These are phyloP conservation scores for Meta bourneti DNA, from an alignment of 2,888 invertebrate genomes.

Conservation along the genomic window DNA sequence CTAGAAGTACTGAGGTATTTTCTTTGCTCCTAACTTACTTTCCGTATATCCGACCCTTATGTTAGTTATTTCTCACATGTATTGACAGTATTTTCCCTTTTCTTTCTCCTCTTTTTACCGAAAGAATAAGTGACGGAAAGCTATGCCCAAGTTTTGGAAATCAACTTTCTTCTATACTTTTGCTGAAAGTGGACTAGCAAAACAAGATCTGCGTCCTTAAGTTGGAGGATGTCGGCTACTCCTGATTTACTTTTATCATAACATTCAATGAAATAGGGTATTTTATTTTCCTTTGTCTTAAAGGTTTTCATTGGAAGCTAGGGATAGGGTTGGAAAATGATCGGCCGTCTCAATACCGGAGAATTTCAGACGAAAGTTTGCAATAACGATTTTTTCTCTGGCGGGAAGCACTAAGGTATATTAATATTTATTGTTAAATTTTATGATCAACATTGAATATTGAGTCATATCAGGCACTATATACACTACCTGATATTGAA, in stretches of 20 bases:
- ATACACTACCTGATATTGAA: too few species aligned
- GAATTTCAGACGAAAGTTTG: too few species aligned
- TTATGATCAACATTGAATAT: too few species aligned
- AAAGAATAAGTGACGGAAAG: constrained; percentile 36
- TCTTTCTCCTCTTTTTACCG: not conserved
- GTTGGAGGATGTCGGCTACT: not conserved
- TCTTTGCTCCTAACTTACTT: constrained; percentile 51
- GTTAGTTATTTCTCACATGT: constrained; percentile 61
- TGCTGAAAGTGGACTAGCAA: constrained; percentile 51
- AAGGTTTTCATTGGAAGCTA: not conserved
- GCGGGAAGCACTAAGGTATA: too few species aligned
- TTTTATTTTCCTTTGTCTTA: constrained; percentile 7
- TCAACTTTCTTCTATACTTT: constrained; percentile 50
- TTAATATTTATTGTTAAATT: too few species aligned
- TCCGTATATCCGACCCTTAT: constrained; percentile 24
- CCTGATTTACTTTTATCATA: constrained; percentile 16
- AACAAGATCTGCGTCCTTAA: constrained; percentile 30
- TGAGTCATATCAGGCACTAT: too few species aligned
- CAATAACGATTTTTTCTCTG: too few species aligned
- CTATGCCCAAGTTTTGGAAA: constrained; percentile 47
- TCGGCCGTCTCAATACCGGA: too few species aligned
- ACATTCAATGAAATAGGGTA: constrained; percentile 5
- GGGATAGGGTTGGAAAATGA: too few species aligned
- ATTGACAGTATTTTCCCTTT: constrained; percentile 10
- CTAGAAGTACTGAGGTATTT: constrained; percentile 20